Percentiles rank a stretch among this genome's conserved stretches.
Evolutionary conservation across 2,888 invertebrate genomes (phyloP).

Genomic region (Diploptera punctata): DNA sequence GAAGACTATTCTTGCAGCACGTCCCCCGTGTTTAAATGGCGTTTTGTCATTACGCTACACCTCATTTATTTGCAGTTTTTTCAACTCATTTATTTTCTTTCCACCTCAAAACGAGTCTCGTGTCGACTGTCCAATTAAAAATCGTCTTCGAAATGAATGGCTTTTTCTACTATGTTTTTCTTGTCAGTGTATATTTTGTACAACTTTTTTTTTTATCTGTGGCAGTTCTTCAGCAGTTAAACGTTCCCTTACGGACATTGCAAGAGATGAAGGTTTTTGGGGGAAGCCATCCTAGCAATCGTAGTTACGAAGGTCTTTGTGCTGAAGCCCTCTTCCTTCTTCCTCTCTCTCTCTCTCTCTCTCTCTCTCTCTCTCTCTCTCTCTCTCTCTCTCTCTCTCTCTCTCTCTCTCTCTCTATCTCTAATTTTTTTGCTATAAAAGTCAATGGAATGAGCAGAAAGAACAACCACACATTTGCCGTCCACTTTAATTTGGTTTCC

Average conservation of each 20-base stretch:
- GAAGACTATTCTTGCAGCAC: background rate
- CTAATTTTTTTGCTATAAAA: constrained; percentile 24
- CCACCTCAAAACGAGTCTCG: constrained; percentile 1
- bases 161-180: background rate
- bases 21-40: background rate
- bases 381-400: background rate
- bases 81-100: background rate
- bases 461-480: constrained; percentile 21
- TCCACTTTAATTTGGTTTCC: constrained; percentile 30
- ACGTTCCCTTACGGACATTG: constrained; percentile 10
- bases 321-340: too few relatives aligned
- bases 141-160: constrained; percentile 21
- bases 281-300: constrained; percentile 2
- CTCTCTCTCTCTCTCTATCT: background rate
- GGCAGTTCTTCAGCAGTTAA: constrained; percentile 1
- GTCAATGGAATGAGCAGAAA: constrained; percentile 18
- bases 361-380: background rate
- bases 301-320: constrained; percentile 4
- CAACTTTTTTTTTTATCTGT: background rate
- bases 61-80: constrained; percentile 8
- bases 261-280: constrained; percentile 4
- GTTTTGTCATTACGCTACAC: background rate
- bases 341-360: background rate
- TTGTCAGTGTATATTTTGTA: constrained; percentile 11
- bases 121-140: constrained; percentile 12